Conservation (phyloP, 2,797 vertebrate species). For the Salmo trutta region DNA sequence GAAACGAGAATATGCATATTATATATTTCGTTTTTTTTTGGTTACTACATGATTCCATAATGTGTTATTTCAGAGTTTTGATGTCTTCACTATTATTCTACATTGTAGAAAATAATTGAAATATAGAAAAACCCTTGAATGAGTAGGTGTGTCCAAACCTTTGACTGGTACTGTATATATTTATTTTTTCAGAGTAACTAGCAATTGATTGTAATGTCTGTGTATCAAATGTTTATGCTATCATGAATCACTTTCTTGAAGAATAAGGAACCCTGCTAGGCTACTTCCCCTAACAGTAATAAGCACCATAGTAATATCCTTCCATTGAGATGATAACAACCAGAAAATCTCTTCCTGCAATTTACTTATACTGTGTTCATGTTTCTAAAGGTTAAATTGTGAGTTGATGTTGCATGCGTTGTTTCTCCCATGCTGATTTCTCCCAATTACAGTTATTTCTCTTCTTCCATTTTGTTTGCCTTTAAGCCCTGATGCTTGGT, state of each 20-base stretch:
- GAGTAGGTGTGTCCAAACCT: too few species aligned
- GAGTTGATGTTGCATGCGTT: conserved; percentile 41
- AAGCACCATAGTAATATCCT: neutral
- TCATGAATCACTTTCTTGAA: neutral
- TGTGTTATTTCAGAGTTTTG: too few species aligned
- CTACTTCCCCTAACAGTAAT: neutral
- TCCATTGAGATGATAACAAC: neutral
- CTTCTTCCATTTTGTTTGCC: conserved; percentile 43
- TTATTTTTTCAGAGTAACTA: neutral
- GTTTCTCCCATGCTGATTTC: conserved; percentile 50
- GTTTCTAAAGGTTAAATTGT: conserved; percentile 17
- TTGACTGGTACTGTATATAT: neutral
- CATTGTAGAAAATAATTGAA: too few species aligned
- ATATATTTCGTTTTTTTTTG: too few species aligned
- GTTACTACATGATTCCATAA: too few species aligned
- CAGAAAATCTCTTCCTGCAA: conserved; percentile 56
- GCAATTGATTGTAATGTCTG: neutral
- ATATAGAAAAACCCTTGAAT: neutral
- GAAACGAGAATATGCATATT: too few species aligned
- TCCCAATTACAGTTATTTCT: conserved; percentile 41
- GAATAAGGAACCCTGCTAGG: neutral
- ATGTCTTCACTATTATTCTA: too few species aligned
- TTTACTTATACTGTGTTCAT: conserved; percentile 40
- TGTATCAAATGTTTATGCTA: neutral
- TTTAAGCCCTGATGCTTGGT: conserved; percentile 50